These are phyloP conservation scores for Ciconia nigra DNA, from an alignment of 2,797 vertebrate species.

Conservation along the genomic window DNA sequence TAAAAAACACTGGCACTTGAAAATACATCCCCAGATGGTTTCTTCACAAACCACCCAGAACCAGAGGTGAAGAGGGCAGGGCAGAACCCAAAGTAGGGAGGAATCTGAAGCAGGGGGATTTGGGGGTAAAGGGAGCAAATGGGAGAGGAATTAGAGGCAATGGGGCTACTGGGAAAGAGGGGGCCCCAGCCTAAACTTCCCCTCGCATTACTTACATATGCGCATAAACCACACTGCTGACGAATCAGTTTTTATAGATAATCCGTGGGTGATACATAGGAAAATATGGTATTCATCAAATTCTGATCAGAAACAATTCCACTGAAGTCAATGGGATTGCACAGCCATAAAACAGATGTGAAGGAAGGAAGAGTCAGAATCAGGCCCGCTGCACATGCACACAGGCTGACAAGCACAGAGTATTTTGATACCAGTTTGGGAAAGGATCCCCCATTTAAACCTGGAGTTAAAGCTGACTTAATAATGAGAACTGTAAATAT, in stretches of 20 bases:
- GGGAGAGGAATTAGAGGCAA: neutral
- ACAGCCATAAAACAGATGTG: constrained; percentile 41
- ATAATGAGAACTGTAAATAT: constrained; percentile 32
- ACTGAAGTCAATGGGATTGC: neutral
- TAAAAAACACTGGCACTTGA: neutral
- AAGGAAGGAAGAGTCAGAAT: neutral
- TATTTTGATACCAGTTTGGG: neutral
- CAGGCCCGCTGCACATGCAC: neutral
- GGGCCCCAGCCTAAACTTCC: neutral
- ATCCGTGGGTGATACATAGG: constrained; percentile 1
- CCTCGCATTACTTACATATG: neutral
- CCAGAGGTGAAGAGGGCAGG: neutral
- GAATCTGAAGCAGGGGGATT: neutral
- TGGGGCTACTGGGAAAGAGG: neutral
- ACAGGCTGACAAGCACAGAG: neutral
- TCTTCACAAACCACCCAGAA: neutral
- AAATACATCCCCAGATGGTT: neutral
- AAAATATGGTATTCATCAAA: constrained; percentile 40
- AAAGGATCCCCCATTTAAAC: neutral
- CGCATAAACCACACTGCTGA: constrained; percentile 12
- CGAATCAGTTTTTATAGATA: constrained; percentile 25
- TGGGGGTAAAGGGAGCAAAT: neutral
- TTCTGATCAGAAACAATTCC: neutral
- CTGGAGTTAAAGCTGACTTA: neutral
- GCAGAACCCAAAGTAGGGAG: neutral